Base-by-base conservation (phyloP, 1,140 invertebrate genomes). In the Hydropsyche tenuis region DNA sequence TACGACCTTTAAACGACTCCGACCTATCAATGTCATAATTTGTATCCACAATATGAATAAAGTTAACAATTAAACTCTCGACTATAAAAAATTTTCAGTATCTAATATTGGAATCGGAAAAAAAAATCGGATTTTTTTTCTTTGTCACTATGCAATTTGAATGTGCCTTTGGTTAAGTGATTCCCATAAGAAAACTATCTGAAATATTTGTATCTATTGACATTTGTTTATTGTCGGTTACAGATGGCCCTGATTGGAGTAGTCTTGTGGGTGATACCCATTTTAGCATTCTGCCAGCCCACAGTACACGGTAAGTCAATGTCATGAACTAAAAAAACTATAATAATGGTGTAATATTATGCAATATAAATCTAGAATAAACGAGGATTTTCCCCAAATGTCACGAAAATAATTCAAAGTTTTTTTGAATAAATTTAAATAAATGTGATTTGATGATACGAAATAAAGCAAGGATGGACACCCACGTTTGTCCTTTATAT, bases 161-260 rank as follows among this genome's bases (percentile, higher is more conserved):
- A n/a, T n/a, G n/a, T n/a, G n/a, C n/a, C n/a, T n/a, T n/a, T n/a
- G n/a, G n/a, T n/a, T n/a, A n/a, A n/a, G n/a, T n/a, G n/a, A n/a
- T n/a, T n/a, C n/a, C n/a, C n/a, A n/a, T n/a, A n/a, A n/a, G n/a
- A n/a, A n/a, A n/a, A n/a, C n/a, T n/a, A n/a, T n/a, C n/a, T n/a
- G n/a, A n/a, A n/a, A n/a, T n/a, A 11, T 25, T 60, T 60, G 23
- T 60, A 22, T 60, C 11, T 27, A 60, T 60, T 60, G 22, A 14
- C 56, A 68, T 68, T 66, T 48, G 43, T 23, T 22, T 68, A 45
- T 68, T 72, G 16, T 63, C 66, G 42, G 45, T 77, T 77, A 14
- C 73, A 77, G 76, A 77, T 77, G 76, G 72, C 76, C 73, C 64
- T 77, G 70, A 22, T 70, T 9, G 46, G 64, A 56, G 30, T 64